Conservation (phyloP, 2,888 invertebrate genomes). For the Schrankia costaestrigalis region DNA sequence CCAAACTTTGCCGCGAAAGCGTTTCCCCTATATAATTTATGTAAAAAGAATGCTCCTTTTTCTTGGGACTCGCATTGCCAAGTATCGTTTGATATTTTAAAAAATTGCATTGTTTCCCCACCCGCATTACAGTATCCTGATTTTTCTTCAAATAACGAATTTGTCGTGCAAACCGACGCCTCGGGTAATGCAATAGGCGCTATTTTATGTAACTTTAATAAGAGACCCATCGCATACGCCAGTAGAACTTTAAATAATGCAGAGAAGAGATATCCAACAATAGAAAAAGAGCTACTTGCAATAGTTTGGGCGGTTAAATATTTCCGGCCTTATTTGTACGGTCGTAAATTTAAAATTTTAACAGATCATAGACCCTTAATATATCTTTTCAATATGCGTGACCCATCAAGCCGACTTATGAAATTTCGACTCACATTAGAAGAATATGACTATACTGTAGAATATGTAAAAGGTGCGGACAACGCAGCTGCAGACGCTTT, state of each 20-base stretch:
- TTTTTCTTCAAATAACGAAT: neutral
- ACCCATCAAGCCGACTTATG: constrained; percentile 2
- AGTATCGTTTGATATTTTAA: neutral
- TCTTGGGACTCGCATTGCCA: neutral
- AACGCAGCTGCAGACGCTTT: constrained; percentile 20
- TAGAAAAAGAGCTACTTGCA: neutral
- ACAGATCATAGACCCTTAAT: constrained; percentile 1
- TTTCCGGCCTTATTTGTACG: neutral
- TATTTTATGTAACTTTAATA: no score
- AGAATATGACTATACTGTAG: constrained; percentile 15
- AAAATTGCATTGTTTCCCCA: neutral
- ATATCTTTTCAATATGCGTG: constrained; percentile 1
- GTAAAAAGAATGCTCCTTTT: neutral
- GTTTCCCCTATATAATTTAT: neutral
- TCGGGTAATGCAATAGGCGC: no score
- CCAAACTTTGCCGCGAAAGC: neutral
- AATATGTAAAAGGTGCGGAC: constrained; percentile 16
- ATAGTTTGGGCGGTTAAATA: neutral
- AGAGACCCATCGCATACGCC: neutral
- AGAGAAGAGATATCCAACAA: neutral
- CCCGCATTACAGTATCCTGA: neutral
- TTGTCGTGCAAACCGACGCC: no score
- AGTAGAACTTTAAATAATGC: neutral
- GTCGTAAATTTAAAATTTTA: neutral
- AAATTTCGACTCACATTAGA: constrained; percentile 5